These are phyloP conservation scores for Rhimphoctona megacephalus DNA, from an alignment of 2,888 invertebrate species.

Conservation along the genomic window DNA sequence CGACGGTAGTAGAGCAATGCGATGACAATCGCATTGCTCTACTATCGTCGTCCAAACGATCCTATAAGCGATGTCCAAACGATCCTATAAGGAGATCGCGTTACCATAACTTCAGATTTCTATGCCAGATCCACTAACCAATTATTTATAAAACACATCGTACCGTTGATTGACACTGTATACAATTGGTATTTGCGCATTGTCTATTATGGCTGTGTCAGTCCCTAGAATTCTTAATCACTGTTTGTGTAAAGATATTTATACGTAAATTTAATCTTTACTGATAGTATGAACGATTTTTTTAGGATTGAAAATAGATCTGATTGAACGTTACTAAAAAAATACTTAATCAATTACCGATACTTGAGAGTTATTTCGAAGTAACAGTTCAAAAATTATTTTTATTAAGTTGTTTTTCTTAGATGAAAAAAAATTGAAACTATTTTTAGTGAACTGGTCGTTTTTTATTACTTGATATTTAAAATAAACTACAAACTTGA, in stretches of 20 bases:
- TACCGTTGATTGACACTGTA: not conserved
- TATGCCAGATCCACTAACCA: conserved; percentile 17
- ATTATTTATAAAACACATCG: conserved; percentile 47
- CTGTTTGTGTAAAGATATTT: not conserved
- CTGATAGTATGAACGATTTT: conserved; percentile 6
- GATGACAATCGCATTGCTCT: no score
- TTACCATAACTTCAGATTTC: conserved; percentile 40
- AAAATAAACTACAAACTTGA: not conserved
- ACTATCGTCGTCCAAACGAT: no score
- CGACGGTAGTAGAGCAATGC: conserved; percentile 31
- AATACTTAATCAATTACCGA: not conserved
- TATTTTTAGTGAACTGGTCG: not conserved
- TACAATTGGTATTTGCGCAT: not conserved
- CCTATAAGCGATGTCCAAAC: conserved; percentile 13
- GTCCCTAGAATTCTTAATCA: conserved; percentile 27
- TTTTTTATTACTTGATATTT: not conserved
- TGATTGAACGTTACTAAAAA: no score
- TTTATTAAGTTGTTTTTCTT: not conserved
- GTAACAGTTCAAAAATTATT: not conserved
- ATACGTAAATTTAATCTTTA: conserved; percentile 13
- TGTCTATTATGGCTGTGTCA: conserved; percentile 28
- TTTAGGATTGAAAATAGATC: not conserved
- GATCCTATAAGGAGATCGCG: conserved; percentile 28
- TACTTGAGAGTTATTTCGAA: not conserved
- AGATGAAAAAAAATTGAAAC: no score